phyloP scores from a whole-genome alignment of 1,140 invertebrate species.

The Drosophila ercepeae region DNA sequence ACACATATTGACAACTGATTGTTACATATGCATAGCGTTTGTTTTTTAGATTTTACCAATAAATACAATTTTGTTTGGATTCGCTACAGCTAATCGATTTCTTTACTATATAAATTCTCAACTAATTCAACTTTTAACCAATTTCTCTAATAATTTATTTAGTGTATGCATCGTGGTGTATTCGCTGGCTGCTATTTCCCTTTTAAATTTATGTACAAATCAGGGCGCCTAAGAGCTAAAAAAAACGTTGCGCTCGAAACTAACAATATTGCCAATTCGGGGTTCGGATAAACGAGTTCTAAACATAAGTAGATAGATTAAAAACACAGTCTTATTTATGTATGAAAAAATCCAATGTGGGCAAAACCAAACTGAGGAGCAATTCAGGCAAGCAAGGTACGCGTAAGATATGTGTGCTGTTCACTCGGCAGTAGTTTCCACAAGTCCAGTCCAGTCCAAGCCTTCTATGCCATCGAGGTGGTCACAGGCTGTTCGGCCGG shows the following conservation, averaged over 20 bases:
- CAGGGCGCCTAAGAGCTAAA: conserved; percentile 55
- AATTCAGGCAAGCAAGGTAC: conserved; percentile 50
- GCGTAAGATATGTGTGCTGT: conserved; percentile 59
- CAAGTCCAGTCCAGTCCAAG: not conserved
- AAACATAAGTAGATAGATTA: conserved; percentile 52
- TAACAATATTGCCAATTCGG: conserved; percentile 32
- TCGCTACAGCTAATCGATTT: conserved; percentile 35
- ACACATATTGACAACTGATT: conserved; percentile 38
- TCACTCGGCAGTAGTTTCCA: conserved; percentile 29
- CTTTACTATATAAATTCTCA: conserved; percentile 54
- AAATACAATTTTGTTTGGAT: conserved; percentile 59
- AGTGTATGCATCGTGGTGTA: conserved; percentile 34
- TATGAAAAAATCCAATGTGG: conserved; percentile 51
- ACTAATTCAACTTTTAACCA: conserved; percentile 67
- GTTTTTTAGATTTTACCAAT: conserved; percentile 38
- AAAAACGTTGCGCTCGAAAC: conserved; percentile 6
- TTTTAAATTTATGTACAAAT: conserved; percentile 68
- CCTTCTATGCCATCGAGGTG: conserved; percentile 27
- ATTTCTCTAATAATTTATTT: conserved; percentile 76
- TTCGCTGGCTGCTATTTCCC: conserved; percentile 4
- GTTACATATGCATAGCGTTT: conserved; percentile 29
- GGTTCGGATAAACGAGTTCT: not conserved
- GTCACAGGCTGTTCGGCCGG: conserved; percentile 28
- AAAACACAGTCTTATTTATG: conserved; percentile 79
- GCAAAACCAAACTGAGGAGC: conserved; percentile 7